Evolutionary conservation across 2,888 invertebrate species (phyloP).

Genomic region (Apamea anceps): DNA sequence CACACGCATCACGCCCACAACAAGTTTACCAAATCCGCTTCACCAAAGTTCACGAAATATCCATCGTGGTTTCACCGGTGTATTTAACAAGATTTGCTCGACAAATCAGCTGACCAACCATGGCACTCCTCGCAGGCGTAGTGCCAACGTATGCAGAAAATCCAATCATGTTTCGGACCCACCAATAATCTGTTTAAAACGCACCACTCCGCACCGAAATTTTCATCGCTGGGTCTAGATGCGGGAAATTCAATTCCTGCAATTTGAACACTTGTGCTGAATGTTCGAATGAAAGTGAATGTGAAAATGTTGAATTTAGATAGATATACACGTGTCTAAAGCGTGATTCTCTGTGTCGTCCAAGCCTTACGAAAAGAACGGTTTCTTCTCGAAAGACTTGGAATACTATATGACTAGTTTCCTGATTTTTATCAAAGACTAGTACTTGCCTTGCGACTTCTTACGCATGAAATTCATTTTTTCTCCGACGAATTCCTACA

Average conservation of each 20-base stretch:
- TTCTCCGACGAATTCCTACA: neutral
- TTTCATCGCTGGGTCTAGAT: slow-evolving; percentile 1
- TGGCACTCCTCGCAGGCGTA: neutral
- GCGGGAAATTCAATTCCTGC: slow-evolving; percentile 16
- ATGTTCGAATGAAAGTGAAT: too few relatives aligned
- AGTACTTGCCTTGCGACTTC: neutral
- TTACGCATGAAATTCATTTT: too few relatives aligned
- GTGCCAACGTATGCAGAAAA: slow-evolving; percentile 39
- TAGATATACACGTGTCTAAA: neutral
- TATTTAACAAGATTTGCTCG: slow-evolving; percentile 27
- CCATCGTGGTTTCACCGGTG: neutral
- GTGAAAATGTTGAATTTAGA: neutral
- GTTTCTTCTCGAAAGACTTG: neutral
- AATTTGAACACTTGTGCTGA: neutral
- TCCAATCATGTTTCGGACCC: slow-evolving; percentile 27
- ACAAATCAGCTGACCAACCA: neutral
- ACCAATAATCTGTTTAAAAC: slow-evolving; percentile 51
- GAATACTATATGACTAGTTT: neutral
- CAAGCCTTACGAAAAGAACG: too few relatives aligned
- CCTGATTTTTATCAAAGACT: neutral
- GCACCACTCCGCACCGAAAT: slow-evolving; percentile 21
- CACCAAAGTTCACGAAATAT: neutral
- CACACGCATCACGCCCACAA: neutral
- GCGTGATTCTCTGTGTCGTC: neutral
- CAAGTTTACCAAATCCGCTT: neutral